A percentile compares a stretch with the other conserved stretches of the same genome.
phyloP scores from a whole-genome alignment of 2,797 vertebrate genomes.

The Pteropus rufus region DNA sequence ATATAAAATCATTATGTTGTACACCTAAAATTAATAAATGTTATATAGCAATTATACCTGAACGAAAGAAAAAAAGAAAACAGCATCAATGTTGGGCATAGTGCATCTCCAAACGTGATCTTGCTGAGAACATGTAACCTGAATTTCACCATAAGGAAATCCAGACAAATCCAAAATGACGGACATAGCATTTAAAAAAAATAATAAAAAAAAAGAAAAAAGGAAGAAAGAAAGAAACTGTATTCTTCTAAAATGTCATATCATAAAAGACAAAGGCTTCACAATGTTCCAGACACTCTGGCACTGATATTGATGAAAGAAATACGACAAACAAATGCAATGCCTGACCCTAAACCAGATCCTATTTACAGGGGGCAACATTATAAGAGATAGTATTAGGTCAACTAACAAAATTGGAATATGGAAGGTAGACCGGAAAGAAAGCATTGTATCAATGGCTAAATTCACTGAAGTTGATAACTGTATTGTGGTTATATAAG shows the following conservation, averaged over 20 bases:
- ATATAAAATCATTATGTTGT: background rate
- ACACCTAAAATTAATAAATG: background rate
- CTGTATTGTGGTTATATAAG: background rate
- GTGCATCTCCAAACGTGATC: background rate
- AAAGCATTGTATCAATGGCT: background rate
- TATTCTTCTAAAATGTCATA: background rate
- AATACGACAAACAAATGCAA: background rate
- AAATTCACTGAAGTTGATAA: background rate
- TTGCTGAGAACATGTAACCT: background rate
- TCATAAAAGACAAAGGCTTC: background rate
- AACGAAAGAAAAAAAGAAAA: background rate
- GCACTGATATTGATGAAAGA: background rate
- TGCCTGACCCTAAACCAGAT: background rate
- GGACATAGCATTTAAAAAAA: background rate
- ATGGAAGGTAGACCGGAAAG: background rate
- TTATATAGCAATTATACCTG: background rate
- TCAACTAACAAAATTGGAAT: background rate
- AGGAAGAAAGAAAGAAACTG: background rate
- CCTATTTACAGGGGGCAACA: accelerated
- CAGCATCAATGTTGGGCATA: accelerated
- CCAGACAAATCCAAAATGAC: background rate
- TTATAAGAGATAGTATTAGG: background rate
- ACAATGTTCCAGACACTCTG: background rate
- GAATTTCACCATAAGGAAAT: background rate
- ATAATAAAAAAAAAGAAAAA: too few species aligned